Base-by-base conservation (phyloP, 2,888 invertebrate species). In the Ophraella communa region DNA sequence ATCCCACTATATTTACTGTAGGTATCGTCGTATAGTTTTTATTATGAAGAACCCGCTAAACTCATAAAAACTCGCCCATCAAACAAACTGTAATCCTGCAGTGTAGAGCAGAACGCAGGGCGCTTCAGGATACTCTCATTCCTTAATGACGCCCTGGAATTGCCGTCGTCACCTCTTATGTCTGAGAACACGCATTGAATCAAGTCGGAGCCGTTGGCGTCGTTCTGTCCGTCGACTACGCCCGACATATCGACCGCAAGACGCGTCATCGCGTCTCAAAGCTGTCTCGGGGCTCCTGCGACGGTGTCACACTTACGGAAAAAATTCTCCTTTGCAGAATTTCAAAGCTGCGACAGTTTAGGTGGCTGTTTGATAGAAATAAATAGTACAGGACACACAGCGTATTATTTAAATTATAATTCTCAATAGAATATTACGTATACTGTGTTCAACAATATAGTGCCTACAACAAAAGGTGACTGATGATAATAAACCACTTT, bases 191-290 rank as follows among this genome's bases (percentile, higher is more conserved):
- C 51, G 59, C 59, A 51, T 59, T 23, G 39, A 49, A 20, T 58
- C 4, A 20, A 49, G 59, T 51, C 59, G 66, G 72, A 71, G 71
- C 69, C 66, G 65, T 62, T 69, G 72, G 70, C 74, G 73, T 68
- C 71, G 62, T 64, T 64, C 47, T 69, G 72, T 67, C 71, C 73
- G 73, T 70, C 74, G 75, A 66, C 77, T 77, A 75, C 78, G 79
- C 76, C 78, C 68, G 68, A 64, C 64, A 57, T 78, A 78, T 78
- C 77, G 79, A 79, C 77, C 77, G 68, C 83, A 83, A 83, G 83
- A 67, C 84, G 83, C 79, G 76, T 82, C 83, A 80, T 81, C 65
- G 59, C 74, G 74, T 66, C 71, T 71, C 74, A 67, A 39, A 64
- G 64, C 62, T 69, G 66, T 74, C 74, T 64, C 78, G 53, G 53